Base-by-base conservation (phyloP, 2,797 vertebrate genomes). In the Siniperca undulata region DNA sequence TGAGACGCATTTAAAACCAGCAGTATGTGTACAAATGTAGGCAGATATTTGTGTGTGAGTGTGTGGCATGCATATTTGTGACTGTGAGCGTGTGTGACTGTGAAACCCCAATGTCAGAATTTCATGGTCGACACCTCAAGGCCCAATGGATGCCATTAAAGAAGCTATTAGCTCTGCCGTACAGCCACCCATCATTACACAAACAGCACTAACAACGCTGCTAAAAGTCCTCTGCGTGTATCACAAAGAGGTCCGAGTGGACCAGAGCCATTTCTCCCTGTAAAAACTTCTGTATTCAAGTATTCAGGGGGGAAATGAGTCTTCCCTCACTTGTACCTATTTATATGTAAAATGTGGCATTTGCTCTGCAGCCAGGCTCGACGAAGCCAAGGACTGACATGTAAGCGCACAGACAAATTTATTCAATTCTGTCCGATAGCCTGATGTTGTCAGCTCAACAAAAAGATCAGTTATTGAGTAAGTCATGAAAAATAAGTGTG, bases 331-430 rank as follows among this genome's bases (percentile, higher is more conserved):
- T 55, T 34, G 20, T 27, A 61, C 30, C 75, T 42, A 55, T 87
- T 91, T 71, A 86, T 59, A 88, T 83, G 87, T 27, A 86, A 70
- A 90, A 75, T 27, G 55, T 88, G 82, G 42, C 74, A 86, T 91
- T 87, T 88, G 52, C 56, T 61, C 48, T 50, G 64, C 52, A 78
- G 70, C 59, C 40, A 66, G 67, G 9, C n/a, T 7, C 19, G 24
- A 71, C 22, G 56, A 50, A 56, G 59, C 17, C 9, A 42, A 14
- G 30, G 27, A 27, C 53, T 3, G 44, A 83, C 24, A 12, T 9
- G 24, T 0, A 0, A 17, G 11, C 11, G 42, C 48, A 30, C 12
- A 22, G 22, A 62, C 36, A 53, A 36, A 42, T 30, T 3, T 34
- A 74, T 42, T 58, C 10, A 36, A 0, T 19, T 67, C 5, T 11